Conservation (phyloP, 2,113 vertebrate species). For the Lonchura striata region DNA sequence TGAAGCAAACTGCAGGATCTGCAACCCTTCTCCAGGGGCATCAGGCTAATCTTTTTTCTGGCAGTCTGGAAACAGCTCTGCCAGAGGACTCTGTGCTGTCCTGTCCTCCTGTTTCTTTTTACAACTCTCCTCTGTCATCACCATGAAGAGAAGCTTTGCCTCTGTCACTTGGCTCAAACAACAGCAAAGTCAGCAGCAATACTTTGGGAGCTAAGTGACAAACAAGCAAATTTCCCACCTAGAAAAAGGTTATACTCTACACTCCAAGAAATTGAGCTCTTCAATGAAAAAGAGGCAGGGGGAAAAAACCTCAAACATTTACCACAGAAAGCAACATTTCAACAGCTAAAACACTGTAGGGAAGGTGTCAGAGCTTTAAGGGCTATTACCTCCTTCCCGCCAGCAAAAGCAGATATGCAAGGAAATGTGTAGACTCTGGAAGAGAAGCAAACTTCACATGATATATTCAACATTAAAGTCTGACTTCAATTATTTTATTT, state of each 20-base stretch:
- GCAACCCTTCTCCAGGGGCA: fast-evolving
- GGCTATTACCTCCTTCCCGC: slow-evolving; percentile 78
- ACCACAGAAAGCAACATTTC: not conserved
- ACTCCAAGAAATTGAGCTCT: not conserved
- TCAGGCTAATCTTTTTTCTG: not conserved
- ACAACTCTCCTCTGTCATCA: not conserved
- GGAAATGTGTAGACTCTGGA: slow-evolving; percentile 87
- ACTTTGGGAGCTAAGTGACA: not conserved
- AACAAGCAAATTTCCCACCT: not conserved
- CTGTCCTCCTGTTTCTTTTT: not conserved
- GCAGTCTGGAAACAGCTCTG: not conserved
- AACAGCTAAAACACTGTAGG: fast-evolving
- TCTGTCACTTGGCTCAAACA: not conserved
- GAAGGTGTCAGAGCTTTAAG: not conserved
- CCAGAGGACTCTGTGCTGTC: not conserved
- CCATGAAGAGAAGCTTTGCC: not conserved
- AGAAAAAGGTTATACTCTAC: not conserved
- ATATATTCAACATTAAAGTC: not conserved
- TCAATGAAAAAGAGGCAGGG: fast-evolving
- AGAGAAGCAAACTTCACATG: slow-evolving; percentile 17
- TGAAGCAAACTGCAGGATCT: not conserved
- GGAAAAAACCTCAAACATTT: fast-evolving
- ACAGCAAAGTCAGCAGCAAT: slow-evolving; percentile 25
- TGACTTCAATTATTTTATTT: not conserved
- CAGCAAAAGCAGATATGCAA: slow-evolving; percentile 81